Conservation (phyloP, 2,888 invertebrate genomes). For the Apantesis nais region DNA sequence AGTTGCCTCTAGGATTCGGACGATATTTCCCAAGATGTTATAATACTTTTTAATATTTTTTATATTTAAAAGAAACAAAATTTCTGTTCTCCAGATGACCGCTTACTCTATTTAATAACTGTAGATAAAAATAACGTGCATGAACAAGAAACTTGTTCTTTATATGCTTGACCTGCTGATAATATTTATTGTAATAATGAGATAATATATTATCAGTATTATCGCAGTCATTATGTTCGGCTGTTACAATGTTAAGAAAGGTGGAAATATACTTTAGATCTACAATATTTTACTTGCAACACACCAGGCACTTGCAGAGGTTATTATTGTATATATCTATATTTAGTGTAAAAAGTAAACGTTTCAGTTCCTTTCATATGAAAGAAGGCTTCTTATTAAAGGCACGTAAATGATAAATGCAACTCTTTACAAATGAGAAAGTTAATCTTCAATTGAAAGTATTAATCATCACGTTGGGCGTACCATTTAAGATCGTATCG, state of each 20-base stretch:
- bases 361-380: background rate
- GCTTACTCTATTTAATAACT: background rate
- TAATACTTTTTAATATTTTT: background rate
- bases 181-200: constrained; percentile 41
- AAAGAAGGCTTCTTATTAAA: background rate
- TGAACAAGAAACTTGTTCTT: constrained; percentile 8
- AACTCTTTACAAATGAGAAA: background rate
- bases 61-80: background rate
- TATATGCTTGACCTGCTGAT: constrained; percentile 56
- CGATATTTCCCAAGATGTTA: background rate
- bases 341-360: background rate
- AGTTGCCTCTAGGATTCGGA: background rate
- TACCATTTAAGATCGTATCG: too few relatives aligned
- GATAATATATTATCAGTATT: constrained; percentile 24
- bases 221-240: background rate
- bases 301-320: background rate
- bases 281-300: background rate
- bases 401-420: background rate
- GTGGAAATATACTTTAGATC: background rate
- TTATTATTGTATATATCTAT: background rate
- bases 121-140: background rate
- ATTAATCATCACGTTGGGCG: too few relatives aligned
- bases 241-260: constrained; percentile 6
- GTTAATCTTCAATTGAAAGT: background rate
- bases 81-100: background rate